These are phyloP conservation scores for Hirtodrosophila alboralis DNA, from an alignment of 2,888 invertebrate species.

Conservation along the genomic window DNA sequence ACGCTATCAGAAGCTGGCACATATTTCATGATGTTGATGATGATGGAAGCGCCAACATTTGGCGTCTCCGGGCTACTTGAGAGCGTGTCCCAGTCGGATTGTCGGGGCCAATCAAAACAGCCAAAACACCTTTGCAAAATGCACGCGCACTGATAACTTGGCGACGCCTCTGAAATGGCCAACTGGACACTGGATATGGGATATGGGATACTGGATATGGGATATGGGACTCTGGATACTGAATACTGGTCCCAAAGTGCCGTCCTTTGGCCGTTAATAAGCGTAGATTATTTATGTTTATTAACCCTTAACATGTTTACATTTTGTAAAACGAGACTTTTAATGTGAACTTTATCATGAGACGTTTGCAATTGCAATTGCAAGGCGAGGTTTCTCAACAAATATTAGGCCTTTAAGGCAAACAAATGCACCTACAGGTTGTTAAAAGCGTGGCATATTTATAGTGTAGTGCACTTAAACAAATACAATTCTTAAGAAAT, in stretches of 20 bases:
- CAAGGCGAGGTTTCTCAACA: conserved; percentile 22
- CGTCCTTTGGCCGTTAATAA: conserved; percentile 73
- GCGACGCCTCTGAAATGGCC: conserved; percentile 28
- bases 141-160: conserved; percentile 79
- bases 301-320: conserved; percentile 83
- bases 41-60: conserved; percentile 40
- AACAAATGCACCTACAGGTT: conserved; percentile 12
- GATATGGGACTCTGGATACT: conserved; percentile 1
- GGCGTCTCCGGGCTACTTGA: conserved; percentile 40
- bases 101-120: conserved; percentile 65
- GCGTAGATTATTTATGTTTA: conserved; percentile 83
- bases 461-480: too few relatives aligned
- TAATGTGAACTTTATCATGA: conserved; percentile 83
- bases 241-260: conserved; percentile 34
- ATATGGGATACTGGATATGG: conserved; percentile 3
- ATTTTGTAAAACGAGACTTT: conserved; percentile 84
- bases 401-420: neutral
- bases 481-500: too few relatives aligned
- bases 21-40: conserved; percentile 61
- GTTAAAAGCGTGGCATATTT: too few relatives aligned
- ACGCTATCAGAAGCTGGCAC: conserved; percentile 66
- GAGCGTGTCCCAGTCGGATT: conserved; percentile 37
- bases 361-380: conserved; percentile 67
- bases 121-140: conserved; percentile 82
- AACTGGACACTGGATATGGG: conserved; percentile 3